These are phyloP conservation scores for Luscinia luscinia DNA, from an alignment of 2,797 vertebrate genomes.

Conservation along the genomic window DNA sequence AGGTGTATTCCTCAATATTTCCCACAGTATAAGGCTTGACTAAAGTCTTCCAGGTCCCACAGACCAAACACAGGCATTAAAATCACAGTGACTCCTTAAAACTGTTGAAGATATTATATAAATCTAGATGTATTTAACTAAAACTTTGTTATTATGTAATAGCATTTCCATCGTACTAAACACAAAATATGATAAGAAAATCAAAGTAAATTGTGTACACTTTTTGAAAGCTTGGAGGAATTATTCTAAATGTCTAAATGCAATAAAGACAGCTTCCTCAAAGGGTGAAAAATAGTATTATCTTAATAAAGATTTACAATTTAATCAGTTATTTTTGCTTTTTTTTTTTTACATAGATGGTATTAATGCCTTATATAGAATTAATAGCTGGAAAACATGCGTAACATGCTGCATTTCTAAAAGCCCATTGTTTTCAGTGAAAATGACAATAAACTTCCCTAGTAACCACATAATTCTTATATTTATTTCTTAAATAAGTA, in stretches of 20 bases:
- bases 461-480: background rate
- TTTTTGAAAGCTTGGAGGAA: background rate
- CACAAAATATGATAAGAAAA: background rate
- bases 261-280: background rate
- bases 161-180: background rate
- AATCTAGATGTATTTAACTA: background rate
- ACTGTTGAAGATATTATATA: background rate
- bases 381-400: background rate
- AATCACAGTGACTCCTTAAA: background rate
- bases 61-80: background rate
- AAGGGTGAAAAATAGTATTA: background rate
- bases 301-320: background rate
- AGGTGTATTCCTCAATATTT: background rate
- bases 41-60: background rate
- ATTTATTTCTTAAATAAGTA: background rate
- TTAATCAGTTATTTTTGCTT: background rate
- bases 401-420: background rate
- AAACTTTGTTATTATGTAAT: background rate
- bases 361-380: background rate
- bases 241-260: background rate
- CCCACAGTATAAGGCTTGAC: background rate
- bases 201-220: background rate
- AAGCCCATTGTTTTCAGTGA: background rate
- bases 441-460: background rate
- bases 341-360: background rate